Evolutionary conservation across 53 echinoderm and acorn worm species (phyloP).

Genomic region (Antedon mediterranea): DNA sequence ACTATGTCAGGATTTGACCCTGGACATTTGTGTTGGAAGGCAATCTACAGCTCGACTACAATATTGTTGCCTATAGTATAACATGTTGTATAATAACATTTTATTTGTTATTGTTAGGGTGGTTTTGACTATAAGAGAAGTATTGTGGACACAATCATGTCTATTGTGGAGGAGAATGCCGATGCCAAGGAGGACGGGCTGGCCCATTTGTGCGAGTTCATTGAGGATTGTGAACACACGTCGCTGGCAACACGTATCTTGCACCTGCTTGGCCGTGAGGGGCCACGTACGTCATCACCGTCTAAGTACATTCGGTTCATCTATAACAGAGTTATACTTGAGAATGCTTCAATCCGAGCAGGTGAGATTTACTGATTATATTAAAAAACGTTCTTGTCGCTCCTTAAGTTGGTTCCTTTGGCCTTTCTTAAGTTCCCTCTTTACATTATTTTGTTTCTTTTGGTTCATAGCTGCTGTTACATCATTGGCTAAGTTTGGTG

Average conservation of each 20-base stretch:
- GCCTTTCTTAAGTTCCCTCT: no score
- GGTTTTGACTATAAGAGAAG: constrained; percentile 97
- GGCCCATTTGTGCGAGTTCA: constrained; percentile 95
- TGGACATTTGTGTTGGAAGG: no score
- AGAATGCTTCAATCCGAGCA: constrained; percentile 87
- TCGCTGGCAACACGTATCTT: constrained; percentile 89
- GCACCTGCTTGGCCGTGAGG: constrained; percentile 89
- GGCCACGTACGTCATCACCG: constrained; percentile 73
- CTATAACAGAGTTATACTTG: constrained; percentile 95
- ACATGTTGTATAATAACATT: no score
- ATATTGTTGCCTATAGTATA: no score
- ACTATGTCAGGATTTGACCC: no score
- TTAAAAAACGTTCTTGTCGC: no score
- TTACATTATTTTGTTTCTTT: no score
- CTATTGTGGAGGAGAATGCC: constrained; percentile 93
- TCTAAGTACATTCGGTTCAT: constrained; percentile 98
- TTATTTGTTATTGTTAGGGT: constrained; percentile 31
- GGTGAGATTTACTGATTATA: no score
- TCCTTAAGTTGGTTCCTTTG: no score
- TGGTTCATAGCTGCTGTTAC: constrained; percentile 75
- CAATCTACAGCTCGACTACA: no score
- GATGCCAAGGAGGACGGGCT: constrained; percentile 93
- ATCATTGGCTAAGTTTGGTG: constrained; percentile 97
- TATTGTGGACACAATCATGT: constrained; percentile 85
- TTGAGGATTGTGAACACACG: constrained; percentile 96